Conservation (phyloP, 2,797 vertebrate genomes). For the Lerista edwardsae region DNA sequence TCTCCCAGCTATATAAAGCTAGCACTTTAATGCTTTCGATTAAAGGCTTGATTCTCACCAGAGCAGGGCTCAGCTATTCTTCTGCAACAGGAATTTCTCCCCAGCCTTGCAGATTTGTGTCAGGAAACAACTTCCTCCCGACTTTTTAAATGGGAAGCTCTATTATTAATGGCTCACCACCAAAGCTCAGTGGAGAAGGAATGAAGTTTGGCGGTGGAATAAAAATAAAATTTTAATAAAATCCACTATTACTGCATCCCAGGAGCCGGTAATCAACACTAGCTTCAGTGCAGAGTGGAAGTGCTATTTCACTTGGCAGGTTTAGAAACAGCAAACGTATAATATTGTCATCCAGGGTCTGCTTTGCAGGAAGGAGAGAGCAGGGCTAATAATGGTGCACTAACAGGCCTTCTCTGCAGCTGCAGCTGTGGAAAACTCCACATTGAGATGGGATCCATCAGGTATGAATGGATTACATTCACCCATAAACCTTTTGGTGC, state of each 20-base stretch:
- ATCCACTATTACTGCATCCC: slow-evolving; percentile 45
- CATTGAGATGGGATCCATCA: slow-evolving; percentile 90
- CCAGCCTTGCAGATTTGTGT: slow-evolving; percentile 57
- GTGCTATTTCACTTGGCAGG: slow-evolving; percentile 40
- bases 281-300: slow-evolving; percentile 2
- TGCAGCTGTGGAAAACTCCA: slow-evolving; percentile 85
- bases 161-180: slow-evolving; percentile 51
- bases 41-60: slow-evolving; percentile 56
- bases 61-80: slow-evolving; percentile 62
- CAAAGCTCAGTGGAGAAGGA: slow-evolving; percentile 52
- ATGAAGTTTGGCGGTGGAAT: slow-evolving; percentile 44
- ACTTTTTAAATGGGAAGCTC: slow-evolving; percentile 47
- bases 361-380: slow-evolving; percentile 29
- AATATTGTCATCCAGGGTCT: not conserved
- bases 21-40: slow-evolving; percentile 64
- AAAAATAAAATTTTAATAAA: slow-evolving; percentile 72
- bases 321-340: not conserved
- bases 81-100: slow-evolving; percentile 62
- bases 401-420: slow-evolving; percentile 85
- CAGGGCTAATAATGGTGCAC: slow-evolving; percentile 51
- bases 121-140: slow-evolving; percentile 54
- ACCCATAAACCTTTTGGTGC: slow-evolving; percentile 89
- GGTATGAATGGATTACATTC: slow-evolving; percentile 87
- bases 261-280: slow-evolving; percentile 59
- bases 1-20: slow-evolving; percentile 50